phyloP scores from a whole-genome alignment of 2,113 vertebrate genomes.

The Hemichromis elongatus region DNA sequence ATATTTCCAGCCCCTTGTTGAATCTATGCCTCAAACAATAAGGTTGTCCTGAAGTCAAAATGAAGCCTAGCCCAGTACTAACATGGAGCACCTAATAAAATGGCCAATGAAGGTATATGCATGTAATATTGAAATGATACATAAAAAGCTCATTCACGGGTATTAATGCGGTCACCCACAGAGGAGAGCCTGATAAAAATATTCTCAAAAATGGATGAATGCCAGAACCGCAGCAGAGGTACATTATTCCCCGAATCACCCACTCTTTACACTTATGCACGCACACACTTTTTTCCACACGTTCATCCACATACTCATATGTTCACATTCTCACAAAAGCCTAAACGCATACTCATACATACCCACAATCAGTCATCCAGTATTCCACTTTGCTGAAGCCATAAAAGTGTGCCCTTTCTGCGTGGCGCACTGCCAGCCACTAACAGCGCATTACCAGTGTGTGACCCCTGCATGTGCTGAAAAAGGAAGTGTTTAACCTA shows the following conservation, averaged over 20 bases:
- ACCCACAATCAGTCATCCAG: not conserved
- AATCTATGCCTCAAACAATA: not conserved
- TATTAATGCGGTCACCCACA: slow-evolving; percentile 20
- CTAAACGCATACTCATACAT: not conserved
- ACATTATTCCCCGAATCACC: slow-evolving; percentile 5
- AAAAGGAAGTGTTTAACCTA: slow-evolving; percentile 63
- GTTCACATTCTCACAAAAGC: not conserved
- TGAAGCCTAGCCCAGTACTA: too few species aligned
- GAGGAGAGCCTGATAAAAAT: slow-evolving; percentile 16
- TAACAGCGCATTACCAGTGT: slow-evolving; percentile 49
- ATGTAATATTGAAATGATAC: not conserved
- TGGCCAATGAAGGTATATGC: not conserved
- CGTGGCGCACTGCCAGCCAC: slow-evolving; percentile 45
- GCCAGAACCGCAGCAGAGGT: slow-evolving; percentile 37
- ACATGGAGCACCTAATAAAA: not conserved
- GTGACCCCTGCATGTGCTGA: slow-evolving; percentile 43
- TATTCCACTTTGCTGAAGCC: slow-evolving; percentile 31
- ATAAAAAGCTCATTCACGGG: not conserved
- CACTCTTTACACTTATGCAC: not conserved
- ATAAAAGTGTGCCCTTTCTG: slow-evolving; percentile 48
- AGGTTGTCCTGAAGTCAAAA: too few species aligned
- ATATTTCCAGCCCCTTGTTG: not conserved
- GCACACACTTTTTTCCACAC: not conserved
- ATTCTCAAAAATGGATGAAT: slow-evolving; percentile 10
- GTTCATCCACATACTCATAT: not conserved